Conservation (phyloP, 2,888 invertebrate genomes). For the Cheilosia scutellata region DNA sequence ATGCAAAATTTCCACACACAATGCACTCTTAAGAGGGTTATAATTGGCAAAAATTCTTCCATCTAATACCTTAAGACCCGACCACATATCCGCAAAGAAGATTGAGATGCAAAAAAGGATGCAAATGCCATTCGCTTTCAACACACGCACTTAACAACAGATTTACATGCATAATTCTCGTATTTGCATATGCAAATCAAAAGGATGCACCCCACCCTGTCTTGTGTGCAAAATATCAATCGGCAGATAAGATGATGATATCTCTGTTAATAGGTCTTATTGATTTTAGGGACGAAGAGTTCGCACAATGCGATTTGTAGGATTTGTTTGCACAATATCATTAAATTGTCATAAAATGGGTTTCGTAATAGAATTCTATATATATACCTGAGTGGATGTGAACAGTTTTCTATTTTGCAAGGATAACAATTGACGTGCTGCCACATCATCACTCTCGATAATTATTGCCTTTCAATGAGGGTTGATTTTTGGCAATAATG, state of each 20-base stretch:
- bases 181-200: constrained; percentile 57
- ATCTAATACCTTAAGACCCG: constrained; percentile 41
- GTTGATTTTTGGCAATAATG: constrained; percentile 61
- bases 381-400: constrained; percentile 30
- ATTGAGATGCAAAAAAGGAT: constrained; percentile 55
- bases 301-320: constrained; percentile 67
- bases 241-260: constrained; percentile 47
- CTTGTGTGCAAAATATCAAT: constrained; percentile 18
- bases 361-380: background rate
- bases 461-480: constrained; percentile 48
- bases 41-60: constrained; percentile 25
- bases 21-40: constrained; percentile 40
- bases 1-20: constrained; percentile 50
- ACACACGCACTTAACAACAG: constrained; percentile 55
- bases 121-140: constrained; percentile 32
- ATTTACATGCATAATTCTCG: constrained; percentile 43
- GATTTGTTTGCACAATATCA: constrained; percentile 75
- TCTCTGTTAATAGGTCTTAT: constrained; percentile 52
- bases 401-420: constrained; percentile 19
- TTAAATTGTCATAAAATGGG: constrained; percentile 64
- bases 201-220: constrained; percentile 31
- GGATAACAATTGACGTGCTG: constrained; percentile 68
- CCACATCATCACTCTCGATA: constrained; percentile 66
- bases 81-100: constrained; percentile 35
- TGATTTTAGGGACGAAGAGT: constrained; percentile 43